Evolutionary conservation across 1,140 invertebrate genomes (phyloP).

Genomic region (Drosophila seguyi): DNA sequence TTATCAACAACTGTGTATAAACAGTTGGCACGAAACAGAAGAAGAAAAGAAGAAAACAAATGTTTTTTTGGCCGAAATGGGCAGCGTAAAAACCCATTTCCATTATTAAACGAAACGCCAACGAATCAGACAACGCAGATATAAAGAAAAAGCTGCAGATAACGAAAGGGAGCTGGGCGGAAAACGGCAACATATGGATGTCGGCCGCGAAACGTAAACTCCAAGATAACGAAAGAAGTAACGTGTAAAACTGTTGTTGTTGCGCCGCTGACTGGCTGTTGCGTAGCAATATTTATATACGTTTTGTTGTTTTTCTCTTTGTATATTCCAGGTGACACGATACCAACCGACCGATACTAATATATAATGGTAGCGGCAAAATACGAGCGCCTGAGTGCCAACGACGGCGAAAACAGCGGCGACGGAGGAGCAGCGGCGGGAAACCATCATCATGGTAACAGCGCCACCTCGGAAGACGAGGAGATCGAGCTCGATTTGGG

Average conservation of each 20-base stretch:
- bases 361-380: constrained; percentile 72
- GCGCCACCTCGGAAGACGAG: constrained; percentile 54
- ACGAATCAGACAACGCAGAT: constrained; percentile 22
- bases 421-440: constrained; percentile 20
- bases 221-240: constrained; percentile 38
- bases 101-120: constrained; percentile 21
- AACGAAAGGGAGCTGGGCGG: constrained; percentile 1
- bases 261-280: constrained; percentile 13
- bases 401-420: constrained; percentile 2
- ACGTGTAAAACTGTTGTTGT: constrained; percentile 19
- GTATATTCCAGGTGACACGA: constrained; percentile 20
- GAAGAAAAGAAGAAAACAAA: constrained; percentile 21
- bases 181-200: constrained; percentile 39
- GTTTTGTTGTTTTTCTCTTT: not conserved
- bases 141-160: constrained; percentile 4
- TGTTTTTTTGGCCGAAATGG: constrained; percentile 37
- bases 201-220: constrained; percentile 28
- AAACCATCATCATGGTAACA: constrained; percentile 21
- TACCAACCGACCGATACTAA: constrained; percentile 24
- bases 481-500: constrained; percentile 69
- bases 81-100: constrained; percentile 41
- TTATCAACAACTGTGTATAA: constrained; percentile 48
- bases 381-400: constrained; percentile 67
- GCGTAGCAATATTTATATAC: constrained; percentile 16
- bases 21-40: constrained; percentile 61